Percentiles rank a stretch among this genome's conserved stretches.
These are phyloP conservation scores for Cephus sareptanus DNA, from an alignment of 2,888 invertebrate species.

Conservation along the genomic window DNA sequence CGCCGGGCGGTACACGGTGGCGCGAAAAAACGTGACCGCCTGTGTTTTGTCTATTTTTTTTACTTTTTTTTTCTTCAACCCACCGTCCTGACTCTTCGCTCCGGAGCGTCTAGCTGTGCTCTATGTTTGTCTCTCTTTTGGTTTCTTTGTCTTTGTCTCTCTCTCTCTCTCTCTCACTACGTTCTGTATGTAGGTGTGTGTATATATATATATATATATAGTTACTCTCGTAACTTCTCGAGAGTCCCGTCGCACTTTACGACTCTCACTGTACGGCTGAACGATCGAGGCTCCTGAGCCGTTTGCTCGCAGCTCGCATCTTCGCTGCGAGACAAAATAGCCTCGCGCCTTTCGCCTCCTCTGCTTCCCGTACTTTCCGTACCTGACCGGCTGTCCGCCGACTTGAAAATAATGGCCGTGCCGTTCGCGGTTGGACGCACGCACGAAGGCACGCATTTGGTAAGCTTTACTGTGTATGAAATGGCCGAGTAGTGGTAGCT, in stretches of 20 bases:
- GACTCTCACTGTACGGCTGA: background rate
- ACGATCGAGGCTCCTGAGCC: background rate
- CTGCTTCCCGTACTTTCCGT: conserved; percentile 4
- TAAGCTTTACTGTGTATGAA: background rate
- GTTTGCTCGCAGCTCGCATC: background rate
- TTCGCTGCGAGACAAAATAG: conserved; percentile 42
- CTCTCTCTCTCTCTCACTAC: conserved; percentile 14
- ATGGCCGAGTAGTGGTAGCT: background rate
- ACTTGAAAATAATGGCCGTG: conserved; percentile 47
- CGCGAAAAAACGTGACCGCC: conserved; percentile 12
- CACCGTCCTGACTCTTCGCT: background rate
- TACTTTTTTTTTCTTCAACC: background rate
- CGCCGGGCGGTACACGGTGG: conserved; percentile 23
- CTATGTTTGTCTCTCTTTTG: conserved; percentile 20
- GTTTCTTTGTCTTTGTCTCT: background rate
- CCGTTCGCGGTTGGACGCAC: conserved; percentile 28
- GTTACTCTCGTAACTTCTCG: background rate
- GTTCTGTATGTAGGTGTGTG: background rate
- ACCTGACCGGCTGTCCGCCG: conserved; percentile 7
- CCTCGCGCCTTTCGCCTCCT: conserved; percentile 36
- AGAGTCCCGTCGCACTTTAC: background rate
- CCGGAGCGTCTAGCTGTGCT: conserved; percentile 17
- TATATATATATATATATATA: background rate
- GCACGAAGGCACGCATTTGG: conserved; percentile 19
- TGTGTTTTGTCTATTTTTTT: background rate